Percentiles rank a stretch among this genome's conserved stretches.
These are phyloP conservation scores for Druon quercuslanigerum DNA, from an alignment of 1,140 invertebrate genomes.

Conservation along the genomic window DNA sequence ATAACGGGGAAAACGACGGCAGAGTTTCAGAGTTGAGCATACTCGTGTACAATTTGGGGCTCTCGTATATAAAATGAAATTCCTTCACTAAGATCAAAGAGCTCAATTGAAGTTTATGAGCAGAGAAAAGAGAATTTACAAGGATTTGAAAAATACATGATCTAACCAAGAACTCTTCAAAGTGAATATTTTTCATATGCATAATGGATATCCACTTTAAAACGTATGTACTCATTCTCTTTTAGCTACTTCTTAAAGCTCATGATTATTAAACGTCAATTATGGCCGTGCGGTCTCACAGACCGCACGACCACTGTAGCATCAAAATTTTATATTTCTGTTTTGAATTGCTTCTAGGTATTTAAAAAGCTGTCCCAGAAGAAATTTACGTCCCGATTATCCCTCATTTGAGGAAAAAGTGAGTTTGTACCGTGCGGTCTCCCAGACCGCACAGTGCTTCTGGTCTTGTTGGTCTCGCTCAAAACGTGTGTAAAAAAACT, in stretches of 20 bases:
- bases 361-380: too few species aligned
- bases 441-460: too few species aligned
- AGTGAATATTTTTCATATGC: background rate
- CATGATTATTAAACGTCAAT: background rate
- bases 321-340: too few species aligned
- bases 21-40: slow-evolving; percentile 5
- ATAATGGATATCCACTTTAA: background rate
- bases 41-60: slow-evolving; percentile 23
- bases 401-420: too few species aligned
- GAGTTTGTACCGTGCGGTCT: too few species aligned
- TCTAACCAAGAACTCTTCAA: background rate
- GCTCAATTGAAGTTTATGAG: slow-evolving; percentile 5
- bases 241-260: background rate
- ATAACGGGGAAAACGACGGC: background rate
- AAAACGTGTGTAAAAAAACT: too few species aligned
- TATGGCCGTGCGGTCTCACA: too few species aligned
- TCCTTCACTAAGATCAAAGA: slow-evolving; percentile 24
- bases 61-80: slow-evolving; percentile 23
- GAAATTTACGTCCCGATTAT: too few species aligned
- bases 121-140: background rate
- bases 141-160: slow-evolving; percentile 18
- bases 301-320: too few species aligned
- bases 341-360: too few species aligned
- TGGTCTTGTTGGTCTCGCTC: too few species aligned
- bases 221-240: background rate